Evolutionary conservation across 2,888 invertebrate genomes (phyloP), one percentile per base, ranked within the genome.

Genomic region (Conus canariensis): DNA sequence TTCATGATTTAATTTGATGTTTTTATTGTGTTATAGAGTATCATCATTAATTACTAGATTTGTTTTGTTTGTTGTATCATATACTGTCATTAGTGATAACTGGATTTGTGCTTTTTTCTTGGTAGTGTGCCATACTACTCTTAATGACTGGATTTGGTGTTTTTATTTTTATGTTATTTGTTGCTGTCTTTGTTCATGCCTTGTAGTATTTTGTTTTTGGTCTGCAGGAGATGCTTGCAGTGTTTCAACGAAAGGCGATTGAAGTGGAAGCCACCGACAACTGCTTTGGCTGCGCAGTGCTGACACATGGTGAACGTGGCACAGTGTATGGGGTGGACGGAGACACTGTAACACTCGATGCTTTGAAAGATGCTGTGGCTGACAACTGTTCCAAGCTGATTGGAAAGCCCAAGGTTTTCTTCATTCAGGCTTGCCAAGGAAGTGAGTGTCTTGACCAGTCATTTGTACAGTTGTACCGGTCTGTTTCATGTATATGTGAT

Each of bases 381-480:
- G 25, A 74, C 9, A 90, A 87, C 22, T 82, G 87, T 19, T 87
- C 85, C 6, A 0, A 58, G 19, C 90, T 92, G 10, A 45, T 58
- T 16, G 91, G 89, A 22, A 92, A 92, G 67, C 92, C 92, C 67
- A 92, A 91, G 64, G 82, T 92, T 6, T 91, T 92, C 60, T 90
- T 92, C 74, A 88, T 92, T 64, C 92, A 92, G 77, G 92, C 92
- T 3, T 92, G 92, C 60, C 90, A 91, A 87, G 92, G 91, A 74
- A 60, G 92, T 92, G 88, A 85, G 90, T 91, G 14, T 56, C 56
- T 45, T 45, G 45, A 45, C 45, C 45, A 45, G 45, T 45, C 45
- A 45, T 82, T 45, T 45, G 8, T 56, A n/a, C 56, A n/a, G 7
- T 45, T 82, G 82, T 56, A 22, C 16, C 16, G 7, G 82, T 82